These are phyloP conservation scores for Ariolimax columbianus DNA, from an alignment of 2,888 invertebrate species.

Conservation along the genomic window DNA sequence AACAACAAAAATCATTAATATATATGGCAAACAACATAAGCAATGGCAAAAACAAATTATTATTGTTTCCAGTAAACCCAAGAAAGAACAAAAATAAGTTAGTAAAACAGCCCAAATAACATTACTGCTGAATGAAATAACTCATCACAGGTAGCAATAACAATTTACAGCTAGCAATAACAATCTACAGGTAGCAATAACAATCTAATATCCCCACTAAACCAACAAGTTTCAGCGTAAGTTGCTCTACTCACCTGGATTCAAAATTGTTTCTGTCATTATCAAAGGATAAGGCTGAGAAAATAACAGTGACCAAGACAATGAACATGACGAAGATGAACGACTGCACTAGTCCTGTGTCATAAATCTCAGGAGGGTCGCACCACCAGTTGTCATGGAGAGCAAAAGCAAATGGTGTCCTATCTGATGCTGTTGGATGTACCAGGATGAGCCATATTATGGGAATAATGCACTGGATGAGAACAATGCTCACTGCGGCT, in stretches of 20 bases:
- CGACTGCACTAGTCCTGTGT: conserved; percentile 78
- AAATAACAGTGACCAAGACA: conserved; percentile 77
- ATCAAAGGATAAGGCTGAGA: conserved; percentile 78
- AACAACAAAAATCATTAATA: too few species aligned
- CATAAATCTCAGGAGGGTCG: conserved; percentile 72
- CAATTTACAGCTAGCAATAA: too few species aligned
- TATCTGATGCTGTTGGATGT: conserved; percentile 72
- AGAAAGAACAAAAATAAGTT: too few species aligned
- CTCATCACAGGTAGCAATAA: too few species aligned
- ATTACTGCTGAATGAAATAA: too few species aligned
- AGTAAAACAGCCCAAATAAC: too few species aligned
- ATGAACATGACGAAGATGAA: conserved; percentile 79
- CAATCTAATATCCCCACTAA: too few species aligned
- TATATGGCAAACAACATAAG: too few species aligned
- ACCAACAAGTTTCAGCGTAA: background rate
- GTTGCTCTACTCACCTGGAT: conserved; percentile 57
- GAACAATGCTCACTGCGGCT: conserved; percentile 71
- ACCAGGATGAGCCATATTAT: conserved; percentile 79
- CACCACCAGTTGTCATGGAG: conserved; percentile 73
- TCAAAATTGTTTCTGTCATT: conserved; percentile 78
- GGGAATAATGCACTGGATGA: conserved; percentile 78
- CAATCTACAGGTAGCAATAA: too few species aligned
- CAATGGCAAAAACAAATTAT: too few species aligned
- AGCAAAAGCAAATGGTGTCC: conserved; percentile 39
- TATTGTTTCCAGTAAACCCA: too few species aligned